phyloP scores from a whole-genome alignment of 1,140 invertebrate species.

The Diplogasteroides magnus region DNA sequence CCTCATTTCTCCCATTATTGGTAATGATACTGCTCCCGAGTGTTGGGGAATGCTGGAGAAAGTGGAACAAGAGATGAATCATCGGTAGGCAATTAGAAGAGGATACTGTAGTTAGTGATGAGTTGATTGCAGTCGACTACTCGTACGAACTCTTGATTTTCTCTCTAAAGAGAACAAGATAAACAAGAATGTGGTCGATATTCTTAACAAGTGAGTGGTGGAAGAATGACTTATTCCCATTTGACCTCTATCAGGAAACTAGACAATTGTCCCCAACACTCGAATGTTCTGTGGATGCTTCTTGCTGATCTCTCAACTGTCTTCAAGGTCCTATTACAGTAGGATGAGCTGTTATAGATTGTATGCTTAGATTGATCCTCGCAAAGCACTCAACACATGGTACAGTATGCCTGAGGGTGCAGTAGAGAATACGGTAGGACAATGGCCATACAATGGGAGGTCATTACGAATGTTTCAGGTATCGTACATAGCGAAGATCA shows the following conservation, averaged over 20 bases:
- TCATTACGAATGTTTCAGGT: neutral
- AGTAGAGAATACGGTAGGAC: neutral
- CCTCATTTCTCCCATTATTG: neutral
- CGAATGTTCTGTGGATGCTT: conserved; percentile 18
- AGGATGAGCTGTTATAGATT: neutral
- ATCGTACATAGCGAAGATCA: neutral
- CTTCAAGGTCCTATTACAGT: conserved; percentile 3
- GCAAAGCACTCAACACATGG: neutral
- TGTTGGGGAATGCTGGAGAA: conserved; percentile 8
- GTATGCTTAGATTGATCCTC: neutral
- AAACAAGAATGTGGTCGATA: conserved; percentile 4
- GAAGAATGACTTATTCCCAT: too few relatives aligned
- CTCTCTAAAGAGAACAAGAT: conserved; percentile 3
- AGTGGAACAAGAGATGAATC: conserved; percentile 15
- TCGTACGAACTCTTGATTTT: conserved; percentile 7
- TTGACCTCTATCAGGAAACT: neutral
- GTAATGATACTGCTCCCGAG: neutral
- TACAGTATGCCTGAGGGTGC: neutral
- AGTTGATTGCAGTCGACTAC: conserved; percentile 15
- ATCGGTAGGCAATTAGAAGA: conserved; percentile 3
- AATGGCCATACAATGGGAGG: neutral
- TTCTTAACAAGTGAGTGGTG: neutral
- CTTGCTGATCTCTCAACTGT: conserved; percentile 10
- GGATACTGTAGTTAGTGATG: neutral
- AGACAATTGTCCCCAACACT: neutral